These are phyloP conservation scores for Apis cerana DNA, from an alignment of 1,140 invertebrate species.

Conservation along the genomic window DNA sequence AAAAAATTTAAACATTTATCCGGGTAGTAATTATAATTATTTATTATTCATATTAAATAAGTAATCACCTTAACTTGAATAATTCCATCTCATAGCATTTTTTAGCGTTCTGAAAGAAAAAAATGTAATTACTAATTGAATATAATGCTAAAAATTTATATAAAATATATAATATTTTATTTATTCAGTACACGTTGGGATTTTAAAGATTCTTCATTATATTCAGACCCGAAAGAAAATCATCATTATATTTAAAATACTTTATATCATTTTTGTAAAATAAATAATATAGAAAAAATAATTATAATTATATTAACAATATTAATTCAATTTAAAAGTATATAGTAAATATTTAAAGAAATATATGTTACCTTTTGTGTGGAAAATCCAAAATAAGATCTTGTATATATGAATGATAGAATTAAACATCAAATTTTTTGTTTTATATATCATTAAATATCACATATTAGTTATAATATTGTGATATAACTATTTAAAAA, in stretches of 20 bases:
- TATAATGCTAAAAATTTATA: neutral
- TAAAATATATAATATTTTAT: neutral
- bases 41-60: neutral
- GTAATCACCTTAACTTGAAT: constrained; percentile 1
- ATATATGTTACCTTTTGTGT: neutral
- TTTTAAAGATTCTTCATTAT: constrained; percentile 53
- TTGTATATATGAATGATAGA: neutral
- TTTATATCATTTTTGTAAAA: constrained; percentile 1
- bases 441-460: neutral
- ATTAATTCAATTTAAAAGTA: neutral
- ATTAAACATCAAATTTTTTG: neutral
- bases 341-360: neutral
- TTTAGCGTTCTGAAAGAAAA: constrained; percentile 29
- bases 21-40: no score
- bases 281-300: neutral
- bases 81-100: neutral
- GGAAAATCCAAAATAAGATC: neutral
- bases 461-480: no score
- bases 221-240: constrained; percentile 69
- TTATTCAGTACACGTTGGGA: constrained; percentile 65
- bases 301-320: neutral
- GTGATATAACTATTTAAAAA: no score
- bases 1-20: no score
- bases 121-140: constrained; percentile 27
- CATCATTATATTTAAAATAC: constrained; percentile 58